A percentile compares a stretch with the other conserved stretches of the same genome.
Evolutionary conservation across 2,113 vertebrate species (phyloP).

Genomic region (Thermophis baileyi): DNA sequence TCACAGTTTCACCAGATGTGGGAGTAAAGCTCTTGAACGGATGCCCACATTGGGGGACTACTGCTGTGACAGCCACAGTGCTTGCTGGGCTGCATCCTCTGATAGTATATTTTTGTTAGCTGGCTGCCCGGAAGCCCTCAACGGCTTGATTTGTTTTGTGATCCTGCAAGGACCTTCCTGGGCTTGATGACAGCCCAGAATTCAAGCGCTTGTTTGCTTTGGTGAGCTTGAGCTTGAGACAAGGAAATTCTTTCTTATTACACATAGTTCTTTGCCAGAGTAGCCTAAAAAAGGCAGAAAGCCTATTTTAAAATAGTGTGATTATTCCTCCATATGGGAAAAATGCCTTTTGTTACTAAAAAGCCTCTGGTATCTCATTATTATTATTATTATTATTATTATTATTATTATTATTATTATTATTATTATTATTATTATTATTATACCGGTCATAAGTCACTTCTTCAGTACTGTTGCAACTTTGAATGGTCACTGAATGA

Average conservation of each 20-base stretch:
- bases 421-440: constrained; percentile 54
- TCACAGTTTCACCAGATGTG: constrained; percentile 78
- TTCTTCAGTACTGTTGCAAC: no score
- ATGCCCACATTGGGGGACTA: constrained; percentile 78
- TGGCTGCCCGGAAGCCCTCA: constrained; percentile 79
- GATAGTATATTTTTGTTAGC: constrained; percentile 84
- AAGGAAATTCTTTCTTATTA: constrained; percentile 52
- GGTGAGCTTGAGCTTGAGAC: constrained; percentile 56
- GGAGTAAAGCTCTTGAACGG: constrained; percentile 71
- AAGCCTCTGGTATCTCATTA: constrained; percentile 21
- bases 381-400: constrained; percentile 47
- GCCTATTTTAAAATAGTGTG: constrained; percentile 71
- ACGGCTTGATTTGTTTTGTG: constrained; percentile 77
- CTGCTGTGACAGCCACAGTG: constrained; percentile 73
- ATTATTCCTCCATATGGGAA: constrained; percentile 63
- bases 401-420: constrained; percentile 47
- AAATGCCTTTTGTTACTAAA: constrained; percentile 72
- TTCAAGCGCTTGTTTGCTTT: constrained; percentile 74
- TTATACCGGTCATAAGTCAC: no score
- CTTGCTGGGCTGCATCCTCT: constrained; percentile 76
- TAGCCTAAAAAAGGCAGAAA: constrained; percentile 43
- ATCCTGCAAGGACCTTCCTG: constrained; percentile 77
- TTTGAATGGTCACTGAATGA: no score
- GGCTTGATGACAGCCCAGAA: constrained; percentile 74
- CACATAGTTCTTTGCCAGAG: constrained; percentile 43